phyloP scores from a whole-genome alignment of 1,140 invertebrate genomes.

The Drosophila erecta region DNA sequence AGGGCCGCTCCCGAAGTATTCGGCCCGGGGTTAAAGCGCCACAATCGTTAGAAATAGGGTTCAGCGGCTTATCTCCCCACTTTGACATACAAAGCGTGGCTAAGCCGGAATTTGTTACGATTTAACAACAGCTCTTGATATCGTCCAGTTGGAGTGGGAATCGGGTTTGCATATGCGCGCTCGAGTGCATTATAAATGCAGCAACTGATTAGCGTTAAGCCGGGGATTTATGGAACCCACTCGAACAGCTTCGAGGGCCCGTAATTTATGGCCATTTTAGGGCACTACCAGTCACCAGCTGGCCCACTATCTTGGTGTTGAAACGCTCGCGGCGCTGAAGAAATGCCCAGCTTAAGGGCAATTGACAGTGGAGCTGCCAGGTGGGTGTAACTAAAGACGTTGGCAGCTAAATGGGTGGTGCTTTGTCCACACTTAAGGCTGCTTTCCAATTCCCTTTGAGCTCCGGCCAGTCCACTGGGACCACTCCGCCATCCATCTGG shows the following conservation, averaged over 20 bases:
- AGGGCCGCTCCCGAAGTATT: conserved; percentile 48
- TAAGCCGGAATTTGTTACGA: conserved; percentile 66
- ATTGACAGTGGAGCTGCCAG: conserved; percentile 16
- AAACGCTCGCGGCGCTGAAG: conserved; percentile 35
- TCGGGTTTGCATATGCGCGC: conserved; percentile 18
- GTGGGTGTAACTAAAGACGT: conserved; percentile 1
- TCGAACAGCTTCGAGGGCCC: conserved; percentile 3
- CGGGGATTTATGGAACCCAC: conserved; percentile 62
- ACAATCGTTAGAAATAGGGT: conserved; percentile 51
- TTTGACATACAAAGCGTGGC: conserved; percentile 52
- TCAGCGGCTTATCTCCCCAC: conserved; percentile 58
- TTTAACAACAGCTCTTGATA: conserved; percentile 60
- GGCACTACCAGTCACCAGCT: conserved; percentile 7
- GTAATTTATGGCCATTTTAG: conserved; percentile 67
- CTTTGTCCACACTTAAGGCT: conserved; percentile 21
- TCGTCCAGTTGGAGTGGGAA: conserved; percentile 1
- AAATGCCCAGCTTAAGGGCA: conserved; percentile 14
- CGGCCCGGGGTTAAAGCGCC: conserved; percentile 42
- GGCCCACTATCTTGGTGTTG: conserved; percentile 16
- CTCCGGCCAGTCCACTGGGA: conserved; percentile 26
- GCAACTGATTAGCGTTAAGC: conserved; percentile 74
- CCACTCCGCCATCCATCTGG: conserved; percentile 42
- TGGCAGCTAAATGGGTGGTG: conserved; percentile 1
- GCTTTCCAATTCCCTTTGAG: background rate
- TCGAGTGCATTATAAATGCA: conserved; percentile 69